Percentiles rank a stretch among this genome's conserved stretches.
Evolutionary conservation across 2,797 vertebrate genomes (phyloP).

Genomic region (Anabas testudineus): DNA sequence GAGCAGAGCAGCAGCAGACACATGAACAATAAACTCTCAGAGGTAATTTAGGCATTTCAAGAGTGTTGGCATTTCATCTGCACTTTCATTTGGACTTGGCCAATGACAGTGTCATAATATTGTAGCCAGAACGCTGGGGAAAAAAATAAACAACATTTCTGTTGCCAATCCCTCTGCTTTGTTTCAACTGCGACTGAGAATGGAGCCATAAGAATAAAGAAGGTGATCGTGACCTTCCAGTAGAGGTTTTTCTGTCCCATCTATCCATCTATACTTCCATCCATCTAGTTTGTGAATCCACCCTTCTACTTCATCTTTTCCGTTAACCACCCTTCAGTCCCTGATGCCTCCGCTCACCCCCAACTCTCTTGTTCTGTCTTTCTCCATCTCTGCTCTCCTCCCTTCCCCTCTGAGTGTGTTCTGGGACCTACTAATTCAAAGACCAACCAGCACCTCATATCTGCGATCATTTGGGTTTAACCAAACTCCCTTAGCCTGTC

Average conservation of each 20-base stretch:
- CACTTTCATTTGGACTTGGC: slow-evolving; percentile 29
- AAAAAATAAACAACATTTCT: neutral
- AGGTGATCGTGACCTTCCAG: slow-evolving; percentile 20
- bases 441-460: slow-evolving; percentile 62
- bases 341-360: slow-evolving; percentile 1
- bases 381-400: slow-evolving; percentile 3
- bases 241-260: slow-evolving; percentile 24
- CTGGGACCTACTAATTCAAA: slow-evolving; percentile 72
- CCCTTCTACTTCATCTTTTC: neutral
- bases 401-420: slow-evolving; percentile 20
- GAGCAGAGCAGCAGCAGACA: slow-evolving; percentile 15
- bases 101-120: slow-evolving; percentile 25
- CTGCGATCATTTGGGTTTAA: slow-evolving; percentile 69
- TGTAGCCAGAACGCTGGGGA: neutral
- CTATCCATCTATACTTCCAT: neutral
- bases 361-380: slow-evolving; percentile 6
- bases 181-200: slow-evolving; percentile 3
- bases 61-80: slow-evolving; percentile 46
- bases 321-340: slow-evolving; percentile 1
- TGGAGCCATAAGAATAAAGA: slow-evolving; percentile 18
- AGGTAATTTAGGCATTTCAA: slow-evolving; percentile 40
- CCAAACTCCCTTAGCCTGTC: slow-evolving; percentile 68
- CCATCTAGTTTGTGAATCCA: neutral
- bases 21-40: slow-evolving; percentile 28
- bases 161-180: slow-evolving; percentile 8